phyloP scores from a whole-genome alignment of 2,888 invertebrate genomes.

The Pegoplata infirma region DNA sequence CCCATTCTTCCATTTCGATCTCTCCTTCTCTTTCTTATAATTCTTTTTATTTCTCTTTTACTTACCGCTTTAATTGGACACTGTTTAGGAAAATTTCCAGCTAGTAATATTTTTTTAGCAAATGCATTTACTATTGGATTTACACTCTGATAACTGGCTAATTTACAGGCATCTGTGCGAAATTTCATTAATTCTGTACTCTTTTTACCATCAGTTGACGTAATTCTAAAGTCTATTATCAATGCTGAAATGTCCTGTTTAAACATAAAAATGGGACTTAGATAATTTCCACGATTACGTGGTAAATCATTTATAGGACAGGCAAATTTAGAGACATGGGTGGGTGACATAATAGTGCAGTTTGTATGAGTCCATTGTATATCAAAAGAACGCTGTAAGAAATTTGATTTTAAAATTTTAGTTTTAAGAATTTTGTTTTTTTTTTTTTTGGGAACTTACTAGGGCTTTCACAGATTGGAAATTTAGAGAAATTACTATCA shows the following conservation, averaged over 20 bases:
- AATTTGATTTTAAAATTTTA: too few species aligned
- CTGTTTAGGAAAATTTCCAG: background rate
- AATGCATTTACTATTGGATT: background rate
- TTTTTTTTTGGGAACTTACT: too few species aligned
- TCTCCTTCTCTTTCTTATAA: too few species aligned
- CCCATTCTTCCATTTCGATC: too few species aligned
- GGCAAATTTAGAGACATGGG: background rate
- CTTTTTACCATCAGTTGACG: too few species aligned
- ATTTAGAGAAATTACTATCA: too few species aligned
- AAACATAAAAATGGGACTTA: background rate
- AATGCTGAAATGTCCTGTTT: background rate
- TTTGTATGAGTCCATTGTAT: too few species aligned
- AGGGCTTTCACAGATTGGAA: too few species aligned
- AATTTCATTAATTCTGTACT: background rate
- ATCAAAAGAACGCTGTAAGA: too few species aligned
- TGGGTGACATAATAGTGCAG: background rate
- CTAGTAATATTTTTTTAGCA: background rate
- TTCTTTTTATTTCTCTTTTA: too few species aligned
- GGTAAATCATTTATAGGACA: background rate
- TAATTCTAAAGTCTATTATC: background rate
- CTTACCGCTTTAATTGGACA: constrained; percentile 11
- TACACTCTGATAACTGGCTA: background rate
- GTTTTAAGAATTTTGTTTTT: too few species aligned
- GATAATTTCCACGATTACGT: constrained; percentile 26
- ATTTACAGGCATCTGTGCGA: background rate